Conservation (phyloP, 1,140 invertebrate species). For the Proales similis region DNA sequence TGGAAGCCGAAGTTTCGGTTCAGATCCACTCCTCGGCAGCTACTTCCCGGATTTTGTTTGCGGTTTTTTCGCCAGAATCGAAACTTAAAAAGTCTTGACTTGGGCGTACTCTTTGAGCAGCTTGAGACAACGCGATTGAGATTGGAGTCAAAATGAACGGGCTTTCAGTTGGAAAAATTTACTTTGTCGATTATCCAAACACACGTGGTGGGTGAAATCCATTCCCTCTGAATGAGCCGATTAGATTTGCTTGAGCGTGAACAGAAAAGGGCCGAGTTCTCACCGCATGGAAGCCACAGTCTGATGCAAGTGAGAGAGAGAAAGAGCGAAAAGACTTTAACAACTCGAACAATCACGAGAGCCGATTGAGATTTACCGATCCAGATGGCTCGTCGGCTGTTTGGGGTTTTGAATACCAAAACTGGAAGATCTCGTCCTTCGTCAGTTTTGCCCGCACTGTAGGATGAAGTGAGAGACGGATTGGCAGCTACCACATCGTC, state of each 20-base stretch:
- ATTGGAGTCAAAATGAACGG: slow-evolving; percentile 46
- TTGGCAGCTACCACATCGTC: not conserved
- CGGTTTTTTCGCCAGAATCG: slow-evolving; percentile 40
- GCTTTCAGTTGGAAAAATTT: slow-evolving; percentile 32
- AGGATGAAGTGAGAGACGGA: slow-evolving; percentile 12
- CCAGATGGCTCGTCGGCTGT: slow-evolving; percentile 4
- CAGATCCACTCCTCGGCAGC: slow-evolving; percentile 36
- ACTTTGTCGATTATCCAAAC: slow-evolving; percentile 35
- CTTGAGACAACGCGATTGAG: not conserved
- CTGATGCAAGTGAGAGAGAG: too few species aligned
- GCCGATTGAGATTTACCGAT: too few species aligned
- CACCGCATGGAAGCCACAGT: slow-evolving; percentile 36
- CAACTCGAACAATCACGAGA: too few species aligned
- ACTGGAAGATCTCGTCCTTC: slow-evolving; percentile 4
- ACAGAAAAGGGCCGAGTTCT: not conserved
- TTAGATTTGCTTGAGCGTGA: not conserved
- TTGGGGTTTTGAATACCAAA: slow-evolving; percentile 9
- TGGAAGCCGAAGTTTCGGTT: slow-evolving; percentile 38
- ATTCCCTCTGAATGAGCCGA: slow-evolving; percentile 41
- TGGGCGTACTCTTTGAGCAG: not conserved
- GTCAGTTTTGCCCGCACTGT: not conserved
- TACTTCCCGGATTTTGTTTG: not conserved
- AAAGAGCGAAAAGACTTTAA: too few species aligned
- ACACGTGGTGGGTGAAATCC: slow-evolving; percentile 46
- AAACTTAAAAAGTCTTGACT: slow-evolving; percentile 16